Conservation (phyloP, 2,113 vertebrate genomes). For the Athene cunicularia region DNA sequence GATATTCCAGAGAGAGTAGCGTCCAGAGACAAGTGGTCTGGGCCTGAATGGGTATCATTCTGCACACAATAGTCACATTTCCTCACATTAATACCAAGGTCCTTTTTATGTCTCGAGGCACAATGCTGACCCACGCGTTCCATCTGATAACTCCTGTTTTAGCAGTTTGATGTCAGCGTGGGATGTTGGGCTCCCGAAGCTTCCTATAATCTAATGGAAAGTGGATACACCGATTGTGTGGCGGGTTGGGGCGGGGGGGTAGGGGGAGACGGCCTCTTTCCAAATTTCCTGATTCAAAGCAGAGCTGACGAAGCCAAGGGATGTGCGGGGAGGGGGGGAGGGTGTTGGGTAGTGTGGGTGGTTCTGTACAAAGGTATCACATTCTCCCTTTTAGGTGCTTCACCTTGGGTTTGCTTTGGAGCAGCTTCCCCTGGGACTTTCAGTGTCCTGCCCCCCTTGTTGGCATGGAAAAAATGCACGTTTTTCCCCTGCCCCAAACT, state of each 20-base stretch:
- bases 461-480: accelerated
- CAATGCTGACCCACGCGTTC: conserved; percentile 67
- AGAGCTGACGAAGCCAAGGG: background rate
- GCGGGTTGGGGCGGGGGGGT: background rate
- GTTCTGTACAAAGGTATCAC: background rate
- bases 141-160: conserved; percentile 74
- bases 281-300: conserved; percentile 51
- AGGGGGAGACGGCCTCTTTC: background rate
- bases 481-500: background rate
- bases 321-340: background rate
- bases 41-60: conserved; percentile 64
- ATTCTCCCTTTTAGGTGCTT: background rate
- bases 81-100: conserved; percentile 71
- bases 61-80: conserved; percentile 73
- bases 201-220: conserved; percentile 67
- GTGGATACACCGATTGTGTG: conserved; percentile 51
- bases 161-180: conserved; percentile 69
- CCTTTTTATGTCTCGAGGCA: conserved; percentile 71
- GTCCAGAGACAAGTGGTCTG: conserved; percentile 74
- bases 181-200: conserved; percentile 37
- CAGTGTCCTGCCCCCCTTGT: accelerated
- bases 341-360: background rate
- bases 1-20: conserved; percentile 72
- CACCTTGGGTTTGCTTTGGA: background rate
- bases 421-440: accelerated